Evolutionary conservation across 2,888 invertebrate species (phyloP), one percentile per base, ranked within the genome.

Genomic region (Papilio demoleus): DNA sequence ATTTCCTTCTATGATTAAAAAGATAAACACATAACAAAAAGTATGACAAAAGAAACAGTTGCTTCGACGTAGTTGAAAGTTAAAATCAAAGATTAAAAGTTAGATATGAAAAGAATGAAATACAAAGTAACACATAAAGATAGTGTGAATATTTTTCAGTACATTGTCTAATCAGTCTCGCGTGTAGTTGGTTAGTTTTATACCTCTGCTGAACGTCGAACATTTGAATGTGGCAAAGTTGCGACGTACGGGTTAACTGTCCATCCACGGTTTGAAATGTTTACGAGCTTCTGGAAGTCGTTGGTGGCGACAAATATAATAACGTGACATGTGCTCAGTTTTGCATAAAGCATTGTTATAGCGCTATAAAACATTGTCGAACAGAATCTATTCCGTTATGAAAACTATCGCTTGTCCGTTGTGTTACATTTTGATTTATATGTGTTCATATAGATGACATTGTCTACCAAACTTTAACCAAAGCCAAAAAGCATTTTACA

Each of bases 221-320:
- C 45, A 68, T 68, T 70, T 65, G 67, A 68, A 70, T 70, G 64
- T 53, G 36, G 67, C 67, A 72, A 67, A 67, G 68, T 69, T 65
- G 65, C 40, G 36, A 40, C 64, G 8, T 6, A 9, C 42, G 70
- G 71, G 70, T 66, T 68, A 71, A 68, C 45, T 45, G 67, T 74
- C 74, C 75, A 72, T 73, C 71, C 68, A 58, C 4, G 68, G 72
- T 71, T 68, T 75, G 77, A 75, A 72, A 75, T 76, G 72, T 79
- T 79, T 79, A 79, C 74, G 76, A 76, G 68, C 67, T 68, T 65
- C 72, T 69, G 71, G 67, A 73, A 73, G 75, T 71, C 59, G 71
- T 73, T 73, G 65, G 71, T 60, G 77, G 75, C 71, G 75, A 79
- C 78, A 76, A 70, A 71, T 70, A 71, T 71, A 69, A 69, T 69